A percentile compares a stretch with the other conserved stretches of the same genome.
Evolutionary conservation across 1,140 invertebrate species (phyloP).

Genomic region (Camponotus floridanus): DNA sequence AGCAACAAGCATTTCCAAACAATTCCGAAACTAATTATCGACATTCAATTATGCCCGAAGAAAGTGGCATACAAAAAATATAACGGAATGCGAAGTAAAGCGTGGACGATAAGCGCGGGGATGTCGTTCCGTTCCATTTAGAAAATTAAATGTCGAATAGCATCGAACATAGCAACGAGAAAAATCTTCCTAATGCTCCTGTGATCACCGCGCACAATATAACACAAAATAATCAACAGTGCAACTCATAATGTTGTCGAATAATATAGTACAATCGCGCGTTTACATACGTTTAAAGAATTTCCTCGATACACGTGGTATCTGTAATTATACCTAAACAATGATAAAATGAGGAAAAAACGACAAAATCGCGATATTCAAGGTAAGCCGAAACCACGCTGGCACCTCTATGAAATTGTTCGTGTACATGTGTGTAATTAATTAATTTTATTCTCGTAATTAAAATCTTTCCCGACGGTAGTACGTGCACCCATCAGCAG

Average conservation of each 20-base stretch:
- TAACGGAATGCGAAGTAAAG: constrained; percentile 15
- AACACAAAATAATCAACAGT: constrained; percentile 12
- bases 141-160: constrained; percentile 47
- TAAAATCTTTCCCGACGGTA: constrained; percentile 50
- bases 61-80: constrained; percentile 5
- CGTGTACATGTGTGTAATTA: constrained; percentile 27
- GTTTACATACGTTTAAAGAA: constrained; percentile 17
- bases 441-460: constrained; percentile 62
- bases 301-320: not conserved
- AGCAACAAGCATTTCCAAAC: not conserved
- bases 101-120: not conserved
- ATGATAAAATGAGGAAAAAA: constrained; percentile 13
- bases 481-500: constrained; percentile 37
- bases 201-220: constrained; percentile 9
- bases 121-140: constrained; percentile 34
- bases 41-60: constrained; percentile 26
- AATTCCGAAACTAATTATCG: constrained; percentile 33
- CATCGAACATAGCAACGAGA: not conserved
- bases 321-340: constrained; percentile 36
- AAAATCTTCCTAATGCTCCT: not conserved
- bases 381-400: not conserved
- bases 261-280: constrained; percentile 22
- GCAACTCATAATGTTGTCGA: not conserved
- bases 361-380: constrained; percentile 28
- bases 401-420: constrained; percentile 34